Percentiles rank a stretch among this genome's conserved stretches.
Conservation (phyloP, 23 tunicate species). For the Clavelina lepadiformis region DNA sequence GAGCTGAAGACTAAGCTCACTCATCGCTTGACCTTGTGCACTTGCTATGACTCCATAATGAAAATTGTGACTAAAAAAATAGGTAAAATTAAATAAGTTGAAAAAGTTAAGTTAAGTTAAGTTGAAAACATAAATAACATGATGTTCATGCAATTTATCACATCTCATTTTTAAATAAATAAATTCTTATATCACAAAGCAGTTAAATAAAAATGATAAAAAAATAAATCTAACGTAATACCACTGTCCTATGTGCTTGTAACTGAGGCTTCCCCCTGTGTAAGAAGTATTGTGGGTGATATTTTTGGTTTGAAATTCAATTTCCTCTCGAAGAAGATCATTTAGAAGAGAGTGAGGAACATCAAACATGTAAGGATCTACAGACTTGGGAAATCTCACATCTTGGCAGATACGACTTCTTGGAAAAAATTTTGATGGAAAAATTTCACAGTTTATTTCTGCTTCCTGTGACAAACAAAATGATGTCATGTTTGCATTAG, state of each 20-base stretch:
- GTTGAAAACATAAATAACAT: too few species aligned
- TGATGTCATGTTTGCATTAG: neutral
- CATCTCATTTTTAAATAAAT: neutral
- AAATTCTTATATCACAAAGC: too few species aligned
- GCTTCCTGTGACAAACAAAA: constrained; percentile 9
- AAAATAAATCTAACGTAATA: too few species aligned
- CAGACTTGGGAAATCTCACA: neutral
- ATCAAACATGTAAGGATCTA: constrained; percentile 26
- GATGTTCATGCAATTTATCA: neutral
- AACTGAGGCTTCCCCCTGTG: constrained; percentile 11
- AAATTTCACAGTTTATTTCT: neutral
- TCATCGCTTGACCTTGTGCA: constrained; percentile 11
- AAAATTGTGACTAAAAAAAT: constrained; percentile 2
- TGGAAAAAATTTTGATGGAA: neutral
- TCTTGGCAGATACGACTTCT: too few species aligned
- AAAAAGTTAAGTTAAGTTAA: too few species aligned
- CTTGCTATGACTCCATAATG: constrained; percentile 7
- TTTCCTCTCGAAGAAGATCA: constrained; percentile 14
- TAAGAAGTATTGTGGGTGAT: neutral
- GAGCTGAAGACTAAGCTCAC: constrained; percentile 14
- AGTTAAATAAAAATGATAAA: too few species aligned
- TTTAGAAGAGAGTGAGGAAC: constrained; percentile 8
- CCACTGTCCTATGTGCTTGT: constrained; percentile 5
- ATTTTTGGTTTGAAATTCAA: neutral
- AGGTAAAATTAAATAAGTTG: neutral